Evolutionary conservation across 2,113 vertebrate genomes (phyloP).

Genomic region (Vulpes vulpes): DNA sequence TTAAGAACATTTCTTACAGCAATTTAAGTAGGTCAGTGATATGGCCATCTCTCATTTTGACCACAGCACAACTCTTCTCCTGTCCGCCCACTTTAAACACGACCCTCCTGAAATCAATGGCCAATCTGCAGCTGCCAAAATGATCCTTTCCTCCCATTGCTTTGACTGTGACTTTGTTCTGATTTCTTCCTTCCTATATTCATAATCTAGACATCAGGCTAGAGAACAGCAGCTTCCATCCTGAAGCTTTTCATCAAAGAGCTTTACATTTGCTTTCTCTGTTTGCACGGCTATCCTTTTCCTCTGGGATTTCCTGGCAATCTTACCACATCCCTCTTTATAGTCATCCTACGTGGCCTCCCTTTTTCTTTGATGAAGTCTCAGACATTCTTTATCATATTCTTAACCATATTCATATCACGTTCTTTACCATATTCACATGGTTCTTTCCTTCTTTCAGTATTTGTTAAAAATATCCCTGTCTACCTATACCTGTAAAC

Average conservation of each 20-base stretch:
- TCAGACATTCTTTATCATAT: background rate
- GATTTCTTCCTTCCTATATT: background rate
- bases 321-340: background rate
- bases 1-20: constrained; percentile 17
- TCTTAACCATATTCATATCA: background rate
- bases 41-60: constrained; percentile 50
- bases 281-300: background rate
- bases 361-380: background rate
- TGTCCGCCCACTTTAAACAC: background rate
- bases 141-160: background rate
- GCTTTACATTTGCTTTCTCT: background rate
- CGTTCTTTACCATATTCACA: background rate
- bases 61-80: background rate
- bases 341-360: background rate
- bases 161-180: background rate
- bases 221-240: background rate
- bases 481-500: background rate
- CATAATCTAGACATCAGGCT: background rate
- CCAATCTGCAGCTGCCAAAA: constrained; percentile 15
- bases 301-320: background rate
- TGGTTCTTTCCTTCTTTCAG: background rate
- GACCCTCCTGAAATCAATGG: background rate
- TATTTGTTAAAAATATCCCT: background rate
- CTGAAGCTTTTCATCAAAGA: background rate
- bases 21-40: background rate